Evolutionary conservation across 2,888 invertebrate species (phyloP), one percentile per base, ranked within the genome.

Genomic region (Drosophila setosimentum): DNA sequence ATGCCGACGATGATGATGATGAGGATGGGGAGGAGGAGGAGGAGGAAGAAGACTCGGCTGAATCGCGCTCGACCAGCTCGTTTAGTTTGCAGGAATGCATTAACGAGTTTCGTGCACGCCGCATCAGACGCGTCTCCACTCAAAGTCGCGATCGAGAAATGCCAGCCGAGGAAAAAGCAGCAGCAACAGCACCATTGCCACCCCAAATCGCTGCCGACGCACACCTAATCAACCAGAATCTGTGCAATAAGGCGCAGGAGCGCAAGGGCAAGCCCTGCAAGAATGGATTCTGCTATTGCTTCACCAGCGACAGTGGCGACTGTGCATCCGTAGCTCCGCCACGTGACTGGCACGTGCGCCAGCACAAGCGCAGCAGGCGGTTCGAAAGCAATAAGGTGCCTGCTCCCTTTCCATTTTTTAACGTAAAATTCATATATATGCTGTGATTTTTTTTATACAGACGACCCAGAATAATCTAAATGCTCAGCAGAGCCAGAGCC

Each of bases 271-370:
- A 93, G 49, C 93, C 92, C 2, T 93, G 93, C 68, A 83, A 91
- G 69, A 90, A 92, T 70, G 93, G 93, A 16, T 92, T 93, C 67
- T 93, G 93, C 57, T 93, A 93, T 62, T 93, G 93, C 68, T 93
- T 93, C 74, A 92, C 93, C 29, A 93, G 93, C 71, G 93, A 93
- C 80, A 93, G 93, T 60, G 93, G 92, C 6, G 93, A 93, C 49
- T 83, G 80, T 27, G 78, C 70, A 5, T 75, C 76, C 21, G 55
- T 64, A 37, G 79, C 75, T 2, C 68, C 73, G 72, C 66, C 85
- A 75, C 88, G 87, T 77, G 84, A 74, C 62, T 62, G 68, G 59
- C 90, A 82, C 76, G 78, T 82, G 73, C 89, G 90, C 0, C 80
- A 89, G 10, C 69, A 73, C 1, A 71, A 89, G 40, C 89, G 89